Evolutionary conservation across 2,888 invertebrate species (phyloP), one percentile per base, ranked within the genome.

Genomic region (Lissonota sp.): DNA sequence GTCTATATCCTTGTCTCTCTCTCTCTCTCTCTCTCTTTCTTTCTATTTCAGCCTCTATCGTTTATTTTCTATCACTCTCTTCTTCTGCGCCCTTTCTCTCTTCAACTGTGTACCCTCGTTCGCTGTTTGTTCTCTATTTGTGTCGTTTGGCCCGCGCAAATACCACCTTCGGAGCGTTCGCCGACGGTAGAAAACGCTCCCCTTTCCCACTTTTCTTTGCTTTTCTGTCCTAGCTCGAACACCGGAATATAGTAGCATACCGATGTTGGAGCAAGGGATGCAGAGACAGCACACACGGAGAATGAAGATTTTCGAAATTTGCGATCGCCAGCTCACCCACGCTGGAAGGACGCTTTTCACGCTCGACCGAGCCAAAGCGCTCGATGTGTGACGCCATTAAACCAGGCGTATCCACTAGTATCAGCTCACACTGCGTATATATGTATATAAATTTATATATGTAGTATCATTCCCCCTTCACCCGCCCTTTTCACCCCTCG

Each of bases 121-220:
- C 82, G 77, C 60, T 89, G 90, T 91, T 91, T 91, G 90, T 91
- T 91, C 91, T 91, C 90, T 90, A 90, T 91, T 92, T 92, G 90
- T 90, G 90, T 89, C 92, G 90, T 92, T 92, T 92, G 90, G 90
- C 87, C 88, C 89, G 91, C 87, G 90, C 92, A 90, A 91, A 92
- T 91, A 90, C 88, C 89, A 89, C 90, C 91, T 89, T 88, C 87
- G 87, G 67, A 72, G 67, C 84, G 84, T 82, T 83, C 46, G 58
- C 79, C 83, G 63, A 77, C 78, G 77, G 53, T 66, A 55, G 78
- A 76, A 62, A 79, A 62, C 62, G 12, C 64, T 62, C 55, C 5
- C 53, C 67, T 10, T 70, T 70, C 62, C 70, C 40, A 42, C 58
- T 60, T 72, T 10, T 70, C 74, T 67, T 73, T 26, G 49, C 58